Evolutionary conservation across 2,888 invertebrate species (phyloP).

Genomic region (Carpatolechia fugitivella): DNA sequence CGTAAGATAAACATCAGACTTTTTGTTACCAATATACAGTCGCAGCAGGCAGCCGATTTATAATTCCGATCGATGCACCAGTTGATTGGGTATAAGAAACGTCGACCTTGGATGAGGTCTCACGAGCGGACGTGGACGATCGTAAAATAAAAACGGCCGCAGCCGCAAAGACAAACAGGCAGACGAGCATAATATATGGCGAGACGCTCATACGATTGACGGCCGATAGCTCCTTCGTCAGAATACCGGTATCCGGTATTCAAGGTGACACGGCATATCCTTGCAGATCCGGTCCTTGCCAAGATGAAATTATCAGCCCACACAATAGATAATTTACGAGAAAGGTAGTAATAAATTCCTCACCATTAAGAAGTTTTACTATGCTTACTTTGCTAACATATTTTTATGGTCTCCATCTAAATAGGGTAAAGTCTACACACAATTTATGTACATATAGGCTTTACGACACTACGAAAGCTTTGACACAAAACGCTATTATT

Average conservation of each 20-base stretch:
- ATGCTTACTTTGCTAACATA: too few species aligned
- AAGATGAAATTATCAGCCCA: slow-evolving; percentile 33
- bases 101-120: slow-evolving; percentile 67
- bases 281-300: slow-evolving; percentile 62
- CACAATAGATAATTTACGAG: slow-evolving; percentile 25
- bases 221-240: slow-evolving; percentile 68
- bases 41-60: slow-evolving; percentile 23
- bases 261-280: slow-evolving; percentile 75
- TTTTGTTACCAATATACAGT: slow-evolving; percentile 16
- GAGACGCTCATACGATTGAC: slow-evolving; percentile 71
- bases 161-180: slow-evolving; percentile 63
- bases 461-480: slow-evolving; percentile 36
- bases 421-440: too few species aligned
- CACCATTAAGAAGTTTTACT: too few species aligned
- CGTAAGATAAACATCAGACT: slow-evolving; percentile 19
- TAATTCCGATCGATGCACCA: slow-evolving; percentile 42
- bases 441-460: slow-evolving; percentile 28
- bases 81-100: slow-evolving; percentile 45
- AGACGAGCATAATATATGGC: slow-evolving; percentile 64
- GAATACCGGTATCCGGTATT: slow-evolving; percentile 71
- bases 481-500: slow-evolving; percentile 38
- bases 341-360: background rate
- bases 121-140: slow-evolving; percentile 65
- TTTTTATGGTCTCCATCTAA: too few species aligned
- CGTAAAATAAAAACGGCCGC: slow-evolving; percentile 72